Percentiles rank a stretch among this genome's conserved stretches.
phyloP scores from a whole-genome alignment of 2,113 vertebrate species.

The Scartelaos histophorus region DNA sequence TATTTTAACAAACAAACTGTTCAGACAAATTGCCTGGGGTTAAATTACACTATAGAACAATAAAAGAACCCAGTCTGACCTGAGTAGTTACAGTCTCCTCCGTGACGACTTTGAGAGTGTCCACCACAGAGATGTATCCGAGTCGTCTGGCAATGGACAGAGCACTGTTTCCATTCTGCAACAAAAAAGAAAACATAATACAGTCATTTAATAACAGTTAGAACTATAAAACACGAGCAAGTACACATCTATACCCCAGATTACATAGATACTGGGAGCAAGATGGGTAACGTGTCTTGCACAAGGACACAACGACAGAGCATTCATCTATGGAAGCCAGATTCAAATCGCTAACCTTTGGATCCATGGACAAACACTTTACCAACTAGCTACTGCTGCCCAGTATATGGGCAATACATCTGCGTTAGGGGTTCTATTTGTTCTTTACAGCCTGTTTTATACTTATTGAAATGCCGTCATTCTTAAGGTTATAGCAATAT shows the following conservation, averaged over 20 bases:
- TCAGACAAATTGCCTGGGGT: background rate
- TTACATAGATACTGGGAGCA: too few relatives aligned
- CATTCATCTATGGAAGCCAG: too few relatives aligned
- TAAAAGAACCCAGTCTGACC: constrained; percentile 64
- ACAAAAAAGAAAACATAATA: background rate
- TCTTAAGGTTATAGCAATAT: too few relatives aligned
- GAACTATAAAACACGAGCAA: background rate
- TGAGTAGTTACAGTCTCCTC: constrained; percentile 90
- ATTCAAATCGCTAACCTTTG: too few relatives aligned
- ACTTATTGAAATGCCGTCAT: too few relatives aligned
- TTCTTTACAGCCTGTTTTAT: too few relatives aligned
- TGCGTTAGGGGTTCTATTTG: too few relatives aligned
- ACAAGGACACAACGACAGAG: too few relatives aligned
- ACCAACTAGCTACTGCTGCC: too few relatives aligned
- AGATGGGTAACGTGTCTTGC: too few relatives aligned
- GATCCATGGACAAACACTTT: too few relatives aligned
- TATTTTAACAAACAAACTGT: background rate
- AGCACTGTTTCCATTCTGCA: constrained; percentile 95
- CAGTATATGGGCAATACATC: too few relatives aligned
- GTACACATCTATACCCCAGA: background rate
- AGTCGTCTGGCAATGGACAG: constrained; percentile 91
- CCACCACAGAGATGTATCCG: constrained; percentile 98
- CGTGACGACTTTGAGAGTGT: constrained; percentile 93
- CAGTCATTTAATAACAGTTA: background rate
- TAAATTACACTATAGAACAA: background rate